Evolutionary conservation across 2,113 vertebrate species (phyloP).

Genomic region (Nesogale talazaci): DNA sequence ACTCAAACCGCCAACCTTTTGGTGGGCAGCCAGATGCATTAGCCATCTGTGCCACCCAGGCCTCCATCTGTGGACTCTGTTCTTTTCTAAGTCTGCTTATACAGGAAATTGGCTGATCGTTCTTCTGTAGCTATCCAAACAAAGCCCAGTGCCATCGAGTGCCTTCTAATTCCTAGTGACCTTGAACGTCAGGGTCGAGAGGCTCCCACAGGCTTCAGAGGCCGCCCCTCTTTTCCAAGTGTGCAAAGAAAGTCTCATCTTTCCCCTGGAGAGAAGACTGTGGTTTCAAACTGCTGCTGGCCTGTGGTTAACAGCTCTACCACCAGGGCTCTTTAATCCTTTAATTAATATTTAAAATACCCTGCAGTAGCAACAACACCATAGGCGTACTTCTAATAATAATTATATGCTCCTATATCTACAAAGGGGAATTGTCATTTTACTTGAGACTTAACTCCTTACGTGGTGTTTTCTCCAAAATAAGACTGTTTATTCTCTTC

Average conservation of each 20-base stretch:
- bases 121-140: no score
- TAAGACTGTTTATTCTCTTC: background rate
- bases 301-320: no score
- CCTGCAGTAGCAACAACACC: background rate
- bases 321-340: background rate
- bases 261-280: no score
- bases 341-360: background rate
- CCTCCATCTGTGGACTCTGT: background rate
- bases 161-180: no score
- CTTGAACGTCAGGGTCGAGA: no score
- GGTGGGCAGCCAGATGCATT: background rate
- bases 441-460: fast-evolving
- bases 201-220: no score
- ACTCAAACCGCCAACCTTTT: background rate
- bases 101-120: fast-evolving
- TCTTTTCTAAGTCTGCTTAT: no score
- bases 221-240: no score
- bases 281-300: no score
- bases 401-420: fast-evolving
- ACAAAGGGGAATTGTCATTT: fast-evolving
- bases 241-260: no score
- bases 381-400: background rate
- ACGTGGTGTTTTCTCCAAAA: background rate
- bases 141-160: no score
- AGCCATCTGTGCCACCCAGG: background rate